Base-by-base conservation (phyloP, 2,113 vertebrate genomes). In the Scomber scombrus region DNA sequence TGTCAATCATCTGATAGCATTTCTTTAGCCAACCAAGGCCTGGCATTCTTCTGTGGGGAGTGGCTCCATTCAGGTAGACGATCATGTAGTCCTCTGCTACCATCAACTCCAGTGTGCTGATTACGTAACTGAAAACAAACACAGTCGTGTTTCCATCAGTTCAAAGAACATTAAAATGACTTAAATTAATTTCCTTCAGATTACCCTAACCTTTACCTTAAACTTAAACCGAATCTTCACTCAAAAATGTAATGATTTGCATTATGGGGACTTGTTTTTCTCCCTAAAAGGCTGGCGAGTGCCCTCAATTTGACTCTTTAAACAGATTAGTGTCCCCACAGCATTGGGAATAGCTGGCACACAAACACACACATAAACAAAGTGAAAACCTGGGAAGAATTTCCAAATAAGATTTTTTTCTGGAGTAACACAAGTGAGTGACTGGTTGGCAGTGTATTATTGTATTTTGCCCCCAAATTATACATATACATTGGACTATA, bases 51-150 rank as follows among this genome's bases (percentile, higher is more conserved):
- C 97, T 95, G 90, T 98, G 96, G 61, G 98, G 98, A 2, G 98
- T 99, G 79, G 98, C 98, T 58, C 98, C 98, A 21, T 98, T 99
- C 92, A 99, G 93, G 82, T 99, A 99, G 69, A 99, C 96, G 19
- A 99, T 98, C 97, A 99, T 97, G 76, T 99, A 99, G 87, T 99
- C 97, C 92, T 99, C 98, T 6, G 98, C 98, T 60, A 99, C 98
- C 97, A 99, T 98, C 72, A 99, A 90, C 88, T 99, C 98, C 93
- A 99, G 95, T 1, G 98, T 99, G 85, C 98, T 99, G 93, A 99
- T 99, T 78, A 99, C 98, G 74, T 97, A 99, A 46, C 98, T 99
- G 89, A 66, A 50, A 9, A 63, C 18, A 76, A 14, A 54, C 26
- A 68, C 43, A 45, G 34, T 40, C 34, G 8, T 40, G 34, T 40